Base-by-base conservation (phyloP, 2,797 vertebrate species). In the Spinibarbus caldwelli region DNA sequence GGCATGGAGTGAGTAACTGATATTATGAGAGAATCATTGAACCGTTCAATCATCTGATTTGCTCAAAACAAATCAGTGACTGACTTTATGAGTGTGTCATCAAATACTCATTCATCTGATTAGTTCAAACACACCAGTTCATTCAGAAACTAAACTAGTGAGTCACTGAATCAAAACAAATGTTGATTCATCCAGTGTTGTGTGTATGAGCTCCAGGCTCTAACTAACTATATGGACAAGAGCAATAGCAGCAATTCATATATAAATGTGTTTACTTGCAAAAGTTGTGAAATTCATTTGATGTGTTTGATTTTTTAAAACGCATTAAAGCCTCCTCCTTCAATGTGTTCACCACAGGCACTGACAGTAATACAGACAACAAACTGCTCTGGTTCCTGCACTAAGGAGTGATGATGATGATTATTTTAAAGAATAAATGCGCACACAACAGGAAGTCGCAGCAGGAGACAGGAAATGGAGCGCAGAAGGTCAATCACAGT, bases 381-480 rank as follows among this genome's bases (percentile, higher is more conserved):
- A 38, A 9, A 26, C 34, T 0, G 5, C 34, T 38, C 23, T 57
- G 7, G 38, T 52, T 2, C 4, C 34, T 15, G 75, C 52, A 8
- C 17, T 77, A 77, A 59, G 23, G 34, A 77, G 7, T 17, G 21
- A 54, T 54, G 6, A 36, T 52, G 72, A 75, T 14, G 49, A 9
- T 57, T 64, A 14, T 64, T 77, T 57, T 57, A 26, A 41, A n/a
- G 49, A 77, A 57, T 57, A 57, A 38, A 57, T 7, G 29, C 75
- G 15, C 21, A 21, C 29, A 38, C 75, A 38, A 57, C 75, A 77
- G 52, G 75, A 77, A 77, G 52, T 59, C 15, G 8, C 75, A 59
- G 52, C 52, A 26, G 75, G 75, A 29, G 75, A n/a, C 75, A 78
- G 52, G 75, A 78, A 59, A 78, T 59, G 75, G 34, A 26, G 49